Base-by-base conservation (phyloP, 2,797 vertebrate genomes). In the Austrolebias charrua region DNA sequence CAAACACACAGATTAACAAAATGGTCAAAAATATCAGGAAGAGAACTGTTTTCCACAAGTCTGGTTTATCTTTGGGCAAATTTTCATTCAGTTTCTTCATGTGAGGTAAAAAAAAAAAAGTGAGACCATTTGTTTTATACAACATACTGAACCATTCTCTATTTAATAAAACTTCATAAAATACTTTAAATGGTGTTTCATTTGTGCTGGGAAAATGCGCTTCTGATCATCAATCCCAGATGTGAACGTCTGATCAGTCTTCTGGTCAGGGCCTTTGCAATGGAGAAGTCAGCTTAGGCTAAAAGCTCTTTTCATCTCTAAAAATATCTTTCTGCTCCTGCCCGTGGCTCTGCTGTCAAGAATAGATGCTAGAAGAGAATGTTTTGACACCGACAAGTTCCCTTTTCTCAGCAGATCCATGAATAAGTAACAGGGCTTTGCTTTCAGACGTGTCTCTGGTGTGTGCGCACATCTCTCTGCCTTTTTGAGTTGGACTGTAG, bases 391-490 rank as follows among this genome's bases (percentile, higher is more conserved):
- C 55, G 61, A 65, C 83, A 78, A 75, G 62, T 74, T 75, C 74
- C 73, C 71, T 14, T 45, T 79, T 78, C 74, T 78, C 80, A 69
- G 75, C 68, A 66, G 65, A 79, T 73, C 20, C 77, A 92, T 92
- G 81, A 92, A 92, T 91, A 90, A 92, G 81, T 92, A 87, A 92
- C 79, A 68, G 56, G 69, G 35, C 78, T 66, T 82, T 20, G 47
- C 86, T 89, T 85, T 90, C 85, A 88, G 79, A 63, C 55, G 29
- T 71, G 69, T 64, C 48, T 66, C 3, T 46, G 55, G 45, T 31
- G 62, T 69, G 69, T 20, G 28, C 18, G 31, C 13, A 24, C 46
- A 5, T 59, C 29, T 49, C 47, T 64, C 55, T 35, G 58, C 55
- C 9, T 59, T 51, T 64, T 45, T 3, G 52, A 54, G 58, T 66